Conservation (phyloP, 2,888 invertebrate genomes). For the Rosalia funebris region DNA sequence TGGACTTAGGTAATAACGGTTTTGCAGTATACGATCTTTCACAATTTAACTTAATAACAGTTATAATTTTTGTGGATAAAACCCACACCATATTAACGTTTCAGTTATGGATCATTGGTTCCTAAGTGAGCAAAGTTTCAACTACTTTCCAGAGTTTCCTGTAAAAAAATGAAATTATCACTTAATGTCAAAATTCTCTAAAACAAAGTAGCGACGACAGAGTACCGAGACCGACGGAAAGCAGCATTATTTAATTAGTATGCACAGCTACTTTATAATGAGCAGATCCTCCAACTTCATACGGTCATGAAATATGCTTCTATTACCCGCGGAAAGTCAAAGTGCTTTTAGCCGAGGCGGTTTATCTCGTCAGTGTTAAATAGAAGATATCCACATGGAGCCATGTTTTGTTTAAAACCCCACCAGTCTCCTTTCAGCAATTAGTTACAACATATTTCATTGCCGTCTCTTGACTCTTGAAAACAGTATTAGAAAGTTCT, state of each 20-base stretch:
- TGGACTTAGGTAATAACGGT: too few relatives aligned
- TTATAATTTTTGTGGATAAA: too few relatives aligned
- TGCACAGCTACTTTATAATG: conserved; percentile 38
- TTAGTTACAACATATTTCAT: conserved; percentile 5
- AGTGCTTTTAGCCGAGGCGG: conserved; percentile 40
- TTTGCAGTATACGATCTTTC: too few relatives aligned
- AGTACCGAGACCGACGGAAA: not conserved
- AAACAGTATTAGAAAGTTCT: conserved; percentile 7
- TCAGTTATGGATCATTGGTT: not conserved
- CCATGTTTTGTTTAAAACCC: conserved; percentile 28
- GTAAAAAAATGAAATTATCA: not conserved
- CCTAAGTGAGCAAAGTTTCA: not conserved
- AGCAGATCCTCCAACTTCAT: conserved; percentile 32
- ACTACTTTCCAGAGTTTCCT: not conserved
- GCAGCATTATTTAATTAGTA: conserved; percentile 33
- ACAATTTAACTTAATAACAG: too few relatives aligned
- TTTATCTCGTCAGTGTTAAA: conserved; percentile 39
- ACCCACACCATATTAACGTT: not conserved
- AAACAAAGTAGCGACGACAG: conserved; percentile 3
- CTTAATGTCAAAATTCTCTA: not conserved
- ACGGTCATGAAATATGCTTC: conserved; percentile 36
- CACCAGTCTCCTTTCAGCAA: not conserved
- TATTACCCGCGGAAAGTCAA: conserved; percentile 39
- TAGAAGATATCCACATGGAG: conserved; percentile 37
- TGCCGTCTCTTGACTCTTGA: not conserved